Evolutionary conservation across 1,140 invertebrate genomes (phyloP).

Genomic region (Adelges cooleyi): DNA sequence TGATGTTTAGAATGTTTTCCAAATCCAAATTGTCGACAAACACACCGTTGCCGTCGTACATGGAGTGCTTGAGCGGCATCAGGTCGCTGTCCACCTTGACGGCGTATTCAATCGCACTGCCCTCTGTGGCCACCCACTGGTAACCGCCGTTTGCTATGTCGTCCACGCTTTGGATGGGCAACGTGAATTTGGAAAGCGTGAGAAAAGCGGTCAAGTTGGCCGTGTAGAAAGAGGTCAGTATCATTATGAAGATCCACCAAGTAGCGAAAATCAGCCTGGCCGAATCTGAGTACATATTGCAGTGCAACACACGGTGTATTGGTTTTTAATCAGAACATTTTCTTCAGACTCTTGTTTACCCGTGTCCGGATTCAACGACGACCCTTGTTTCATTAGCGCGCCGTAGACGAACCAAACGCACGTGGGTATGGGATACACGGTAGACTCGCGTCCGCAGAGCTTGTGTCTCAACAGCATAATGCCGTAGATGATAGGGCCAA

Average conservation of each 20-base stretch:
- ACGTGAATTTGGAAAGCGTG: constrained; percentile 67
- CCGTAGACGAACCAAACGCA: constrained; percentile 81
- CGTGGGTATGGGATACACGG: constrained; percentile 48
- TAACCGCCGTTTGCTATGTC: constrained; percentile 55
- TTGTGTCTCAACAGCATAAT: constrained; percentile 50
- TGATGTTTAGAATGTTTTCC: not conserved
- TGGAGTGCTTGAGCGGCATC: constrained; percentile 32
- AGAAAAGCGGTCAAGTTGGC: constrained; percentile 82
- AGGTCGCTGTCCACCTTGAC: constrained; percentile 44
- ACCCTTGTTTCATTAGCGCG: constrained; percentile 76
- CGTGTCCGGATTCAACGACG: constrained; percentile 59
- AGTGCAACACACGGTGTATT: not conserved
- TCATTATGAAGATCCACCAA: constrained; percentile 83
- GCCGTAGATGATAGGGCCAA: constrained; percentile 66
- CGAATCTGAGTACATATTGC: constrained; percentile 48
- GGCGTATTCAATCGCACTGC: constrained; percentile 52
- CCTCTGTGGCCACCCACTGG: constrained; percentile 54
- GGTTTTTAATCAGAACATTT: not conserved
- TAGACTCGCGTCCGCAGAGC: constrained; percentile 38
- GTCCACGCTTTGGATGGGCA: constrained; percentile 55
- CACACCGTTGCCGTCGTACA: constrained; percentile 32
- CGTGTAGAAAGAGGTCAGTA: constrained; percentile 82
- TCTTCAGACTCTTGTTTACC: too few relatives aligned
- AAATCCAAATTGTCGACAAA: constrained; percentile 29
- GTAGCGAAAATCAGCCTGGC: constrained; percentile 71